Evolutionary conservation across 2,888 invertebrate species (phyloP).

Genomic region (Kuschelorhynchus macadamiae): DNA sequence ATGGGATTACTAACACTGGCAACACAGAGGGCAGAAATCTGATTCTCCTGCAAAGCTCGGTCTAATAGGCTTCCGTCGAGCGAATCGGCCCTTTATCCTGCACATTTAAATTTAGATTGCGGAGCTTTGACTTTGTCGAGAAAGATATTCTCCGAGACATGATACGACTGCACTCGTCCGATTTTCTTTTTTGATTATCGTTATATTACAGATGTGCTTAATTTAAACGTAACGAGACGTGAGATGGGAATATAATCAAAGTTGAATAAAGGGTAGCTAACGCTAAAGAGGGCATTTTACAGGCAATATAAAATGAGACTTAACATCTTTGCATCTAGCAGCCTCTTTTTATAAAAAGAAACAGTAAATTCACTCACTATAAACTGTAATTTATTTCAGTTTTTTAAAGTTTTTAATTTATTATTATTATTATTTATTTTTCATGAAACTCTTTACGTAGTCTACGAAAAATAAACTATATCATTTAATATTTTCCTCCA

Average conservation of each 20-base stretch:
- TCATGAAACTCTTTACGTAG: no score
- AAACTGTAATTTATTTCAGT: no score
- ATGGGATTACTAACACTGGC: conserved; percentile 13
- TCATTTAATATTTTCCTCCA: no score
- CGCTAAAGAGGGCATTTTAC: no score
- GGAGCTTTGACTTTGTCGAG: conserved; percentile 43
- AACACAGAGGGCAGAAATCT: conserved; percentile 26
- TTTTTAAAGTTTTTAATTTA: no score
- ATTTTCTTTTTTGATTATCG: conserved; percentile 22
- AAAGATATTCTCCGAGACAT: conserved; percentile 38
- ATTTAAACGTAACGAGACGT: conserved; percentile 17
- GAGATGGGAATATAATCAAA: neutral
- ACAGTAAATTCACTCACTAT: no score
- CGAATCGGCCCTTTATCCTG: conserved; percentile 45
- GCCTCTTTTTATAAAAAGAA: no score
- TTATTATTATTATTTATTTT: no score
- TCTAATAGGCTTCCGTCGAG: conserved; percentile 36
- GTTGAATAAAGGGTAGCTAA: neutral
- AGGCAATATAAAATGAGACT: no score
- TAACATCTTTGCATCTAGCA: no score
- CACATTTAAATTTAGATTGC: conserved; percentile 54
- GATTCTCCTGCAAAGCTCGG: conserved; percentile 35
- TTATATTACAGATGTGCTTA: conserved; percentile 13
- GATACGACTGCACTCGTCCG: conserved; percentile 29
- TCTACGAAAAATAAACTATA: no score